Base-by-base conservation (phyloP, 2,888 invertebrate species). In the Spodoptera picta region DNA sequence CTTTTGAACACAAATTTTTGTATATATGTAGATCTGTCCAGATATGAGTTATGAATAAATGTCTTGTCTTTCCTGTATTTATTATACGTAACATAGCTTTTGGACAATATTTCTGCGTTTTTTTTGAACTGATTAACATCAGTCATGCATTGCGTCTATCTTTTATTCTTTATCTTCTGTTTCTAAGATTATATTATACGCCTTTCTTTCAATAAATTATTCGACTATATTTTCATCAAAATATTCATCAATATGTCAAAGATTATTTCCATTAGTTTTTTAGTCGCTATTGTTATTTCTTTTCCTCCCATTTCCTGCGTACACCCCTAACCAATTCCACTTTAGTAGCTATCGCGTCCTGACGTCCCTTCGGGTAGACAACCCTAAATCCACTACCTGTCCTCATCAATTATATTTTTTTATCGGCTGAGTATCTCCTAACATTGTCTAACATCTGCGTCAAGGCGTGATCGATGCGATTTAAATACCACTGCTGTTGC, bases 331-430 rank as follows among this genome's bases (percentile, higher is more conserved):
- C 61, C 57, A 60, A 60, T 72, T 43, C 59, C 58, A 67, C 65
- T 68, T 69, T 59, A 57, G 80, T 66, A 66, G 72, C 76, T 75
- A 67, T 71, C 74, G 73, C 68, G 54, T 65, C 73, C 65, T 49
- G 72, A 65, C 60, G 62, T 73, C 69, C 72, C 70, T 74, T 74
- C 79, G 73, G 69, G 64, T 74, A 69, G 72, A 80, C 75, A 80
- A 65, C 78, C 70, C 68, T 76, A 74, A 80, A 80, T 74, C 76
- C 62, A 81, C 84, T 91, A 91, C 90, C 91, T 92, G 92, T 92
- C 92, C 88, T 88, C 92, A 93, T 94, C 93, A 93, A 92, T 93
- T 91, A 93, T 83, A 82, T 90, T 92, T 92, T 91, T 93, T 92
- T 89, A 87, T 85, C 84, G 81, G 69, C 73, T 65, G 79, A 85